Conservation (phyloP, 1,140 invertebrate species). For the Brachionus rotundiformis region DNA sequence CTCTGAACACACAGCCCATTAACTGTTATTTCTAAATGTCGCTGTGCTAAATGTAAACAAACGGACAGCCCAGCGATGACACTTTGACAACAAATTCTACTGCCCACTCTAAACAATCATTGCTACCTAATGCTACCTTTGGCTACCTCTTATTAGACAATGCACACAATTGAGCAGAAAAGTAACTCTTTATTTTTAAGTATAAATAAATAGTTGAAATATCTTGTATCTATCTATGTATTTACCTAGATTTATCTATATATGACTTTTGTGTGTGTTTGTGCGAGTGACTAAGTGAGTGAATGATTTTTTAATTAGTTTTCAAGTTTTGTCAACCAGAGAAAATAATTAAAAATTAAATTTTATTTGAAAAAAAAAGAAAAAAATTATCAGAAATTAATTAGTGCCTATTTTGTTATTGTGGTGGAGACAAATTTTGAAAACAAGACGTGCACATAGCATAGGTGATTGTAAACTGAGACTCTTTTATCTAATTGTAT, state of each 20-base stretch:
- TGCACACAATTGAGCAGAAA: neutral
- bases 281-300: no score
- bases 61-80: neutral
- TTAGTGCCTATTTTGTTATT: neutral
- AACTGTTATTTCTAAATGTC: neutral
- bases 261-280: no score
- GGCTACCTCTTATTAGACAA: no score
- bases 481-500: neutral
- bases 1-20: neutral
- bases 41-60: neutral
- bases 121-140: no score
- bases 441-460: neutral
- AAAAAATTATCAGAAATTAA: neutral
- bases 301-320: neutral
- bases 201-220: neutral
- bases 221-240: neutral
- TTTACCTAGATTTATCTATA: no score
- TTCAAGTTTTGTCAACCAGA: slow-evolving; percentile 5
- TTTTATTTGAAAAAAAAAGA: neutral
- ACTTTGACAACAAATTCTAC: neutral
- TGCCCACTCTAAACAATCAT: no score
- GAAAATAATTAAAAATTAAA: slow-evolving; percentile 6
- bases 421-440: neutral
- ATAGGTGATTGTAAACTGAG: neutral
- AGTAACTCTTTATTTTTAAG: neutral